Percentiles rank a stretch among this genome's conserved stretches.
phyloP scores from a whole-genome alignment of 30 jellyfish, hydroid and myxozoan genomes.

The Hydractinia echinata region DNA sequence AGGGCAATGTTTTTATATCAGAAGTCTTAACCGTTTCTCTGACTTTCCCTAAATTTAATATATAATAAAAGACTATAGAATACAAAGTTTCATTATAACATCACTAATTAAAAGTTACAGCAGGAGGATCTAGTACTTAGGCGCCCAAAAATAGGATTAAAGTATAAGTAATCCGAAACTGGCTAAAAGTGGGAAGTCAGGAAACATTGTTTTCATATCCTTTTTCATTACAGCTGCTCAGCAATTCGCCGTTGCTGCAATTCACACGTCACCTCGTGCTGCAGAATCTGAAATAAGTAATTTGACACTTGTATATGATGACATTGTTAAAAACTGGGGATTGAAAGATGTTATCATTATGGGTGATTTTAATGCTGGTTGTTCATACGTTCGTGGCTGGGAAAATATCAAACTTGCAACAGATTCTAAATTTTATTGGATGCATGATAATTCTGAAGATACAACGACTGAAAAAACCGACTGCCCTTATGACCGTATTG shows the following conservation, averaged over 20 bases:
- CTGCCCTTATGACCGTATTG: conserved; percentile 94
- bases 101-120: too few relatives aligned
- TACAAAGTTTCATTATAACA: too few relatives aligned
- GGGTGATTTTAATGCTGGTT: conserved; percentile 97
- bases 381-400: conserved; percentile 76
- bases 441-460: conserved; percentile 58
- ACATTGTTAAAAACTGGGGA: conserved; percentile 36
- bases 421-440: conserved; percentile 73
- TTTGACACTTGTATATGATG: conserved; percentile 56
- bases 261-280: conserved; percentile 81
- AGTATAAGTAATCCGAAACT: too few relatives aligned
- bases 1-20: too few relatives aligned
- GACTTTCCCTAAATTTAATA: too few relatives aligned
- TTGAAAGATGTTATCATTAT: conserved; percentile 50
- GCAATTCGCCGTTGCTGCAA: conserved; percentile 61
- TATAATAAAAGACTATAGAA: too few relatives aligned
- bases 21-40: too few relatives aligned
- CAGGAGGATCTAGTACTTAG: too few relatives aligned
- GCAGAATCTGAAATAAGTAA: conserved; percentile 65
- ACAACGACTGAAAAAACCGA: conserved; percentile 75
- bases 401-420: conserved; percentile 51
- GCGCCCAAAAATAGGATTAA: too few relatives aligned
- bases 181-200: too few relatives aligned
- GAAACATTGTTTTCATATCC: too few relatives aligned
- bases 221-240: not conserved